These are phyloP conservation scores for Carettochelys insculpta DNA, from an alignment of 2,113 vertebrate species.

Conservation along the genomic window DNA sequence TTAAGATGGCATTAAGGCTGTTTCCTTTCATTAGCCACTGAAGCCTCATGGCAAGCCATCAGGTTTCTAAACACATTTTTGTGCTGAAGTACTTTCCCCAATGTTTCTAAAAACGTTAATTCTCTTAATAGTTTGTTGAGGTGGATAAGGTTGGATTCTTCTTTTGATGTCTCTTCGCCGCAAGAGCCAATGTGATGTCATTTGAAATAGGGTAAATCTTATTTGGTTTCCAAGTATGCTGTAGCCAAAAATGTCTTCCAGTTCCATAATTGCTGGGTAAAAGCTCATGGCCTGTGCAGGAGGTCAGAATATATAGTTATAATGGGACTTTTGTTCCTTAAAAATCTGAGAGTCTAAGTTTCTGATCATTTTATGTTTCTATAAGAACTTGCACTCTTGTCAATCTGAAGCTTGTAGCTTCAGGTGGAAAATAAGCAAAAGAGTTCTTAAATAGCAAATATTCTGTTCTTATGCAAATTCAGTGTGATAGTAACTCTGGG, in stretches of 20 bases:
- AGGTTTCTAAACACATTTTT: conserved; percentile 43
- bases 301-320: not conserved
- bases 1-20: not conserved
- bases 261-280: conserved; percentile 34
- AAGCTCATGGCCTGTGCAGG: not conserved
- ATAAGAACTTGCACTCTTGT: not conserved
- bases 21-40: not conserved
- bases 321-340: not conserved
- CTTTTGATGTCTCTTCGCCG: conserved; percentile 62
- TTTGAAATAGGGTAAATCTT: conserved; percentile 44
- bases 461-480: not conserved
- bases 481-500: not conserved
- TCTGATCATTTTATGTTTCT: not conserved
- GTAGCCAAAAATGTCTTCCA: not conserved
- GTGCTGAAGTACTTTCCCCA: not conserved
- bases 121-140: conserved; percentile 3
- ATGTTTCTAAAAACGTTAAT: not conserved
- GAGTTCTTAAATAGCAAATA: not conserved
- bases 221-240: not conserved
- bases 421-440: not conserved
- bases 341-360: fast-evolving
- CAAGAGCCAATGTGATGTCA: conserved; percentile 32
- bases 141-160: conserved; percentile 43
- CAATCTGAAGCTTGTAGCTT: not conserved
- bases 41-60: not conserved